Conservation (phyloP, 1,140 invertebrate genomes). For the Aporrectodea caliginosa region DNA sequence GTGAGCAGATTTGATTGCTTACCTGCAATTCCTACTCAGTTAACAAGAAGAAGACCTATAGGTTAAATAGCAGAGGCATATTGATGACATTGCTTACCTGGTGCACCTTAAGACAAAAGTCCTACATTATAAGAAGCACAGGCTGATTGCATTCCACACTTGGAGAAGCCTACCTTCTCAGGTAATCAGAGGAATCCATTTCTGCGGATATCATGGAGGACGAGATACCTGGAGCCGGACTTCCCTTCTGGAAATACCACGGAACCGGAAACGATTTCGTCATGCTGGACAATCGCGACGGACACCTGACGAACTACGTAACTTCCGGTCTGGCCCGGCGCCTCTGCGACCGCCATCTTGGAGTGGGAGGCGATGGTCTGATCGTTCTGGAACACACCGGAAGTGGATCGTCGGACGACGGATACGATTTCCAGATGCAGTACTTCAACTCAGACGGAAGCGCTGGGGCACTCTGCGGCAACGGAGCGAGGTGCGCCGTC, state of each 20-base stretch:
- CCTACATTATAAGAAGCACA: too few species aligned
- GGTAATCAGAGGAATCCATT: too few species aligned
- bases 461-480: not conserved
- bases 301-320: not conserved
- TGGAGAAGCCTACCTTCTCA: too few species aligned
- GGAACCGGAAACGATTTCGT: conserved; percentile 3
- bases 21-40: too few species aligned
- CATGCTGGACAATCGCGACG: not conserved
- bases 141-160: too few species aligned
- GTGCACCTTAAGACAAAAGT: too few species aligned
- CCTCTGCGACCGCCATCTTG: not conserved
- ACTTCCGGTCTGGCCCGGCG: not conserved
- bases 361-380: conserved; percentile 5
- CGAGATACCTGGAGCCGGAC: too few species aligned
- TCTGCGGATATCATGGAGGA: not conserved
- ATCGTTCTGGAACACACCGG: not conserved
- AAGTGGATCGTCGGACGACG: not conserved
- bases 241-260: conserved; percentile 5
- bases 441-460: conserved; percentile 6
- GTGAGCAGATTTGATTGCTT: too few species aligned
- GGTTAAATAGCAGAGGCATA: too few species aligned
- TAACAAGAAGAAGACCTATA: too few species aligned
- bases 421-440: not conserved
- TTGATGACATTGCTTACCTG: too few species aligned
- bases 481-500: conserved; percentile 2